Conservation (phyloP, 2,113 vertebrate genomes). For the Mola mola region DNA sequence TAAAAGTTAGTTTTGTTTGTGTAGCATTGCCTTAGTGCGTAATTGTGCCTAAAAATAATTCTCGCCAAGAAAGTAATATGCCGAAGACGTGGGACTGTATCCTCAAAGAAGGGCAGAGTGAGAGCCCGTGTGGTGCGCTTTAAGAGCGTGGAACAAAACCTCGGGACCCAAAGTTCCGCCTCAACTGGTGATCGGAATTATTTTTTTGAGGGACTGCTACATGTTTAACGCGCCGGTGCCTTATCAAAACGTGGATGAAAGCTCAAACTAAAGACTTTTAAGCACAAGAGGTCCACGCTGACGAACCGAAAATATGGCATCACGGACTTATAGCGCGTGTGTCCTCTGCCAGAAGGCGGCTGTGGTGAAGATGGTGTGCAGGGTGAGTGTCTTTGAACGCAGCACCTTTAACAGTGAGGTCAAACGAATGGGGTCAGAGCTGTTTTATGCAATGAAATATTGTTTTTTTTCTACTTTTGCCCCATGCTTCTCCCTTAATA, state of each 20-base stretch:
- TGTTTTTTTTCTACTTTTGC: too few relatives aligned
- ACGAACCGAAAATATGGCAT: conserved; percentile 37
- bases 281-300: neutral
- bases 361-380: conserved; percentile 22
- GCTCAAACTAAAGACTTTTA: neutral
- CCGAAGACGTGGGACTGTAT: neutral
- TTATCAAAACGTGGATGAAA: neutral
- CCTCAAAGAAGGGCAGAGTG: conserved; percentile 4
- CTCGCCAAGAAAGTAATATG: neutral
- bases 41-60: too few relatives aligned
- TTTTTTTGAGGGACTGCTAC: conserved; percentile 62
- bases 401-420: conserved; percentile 34
- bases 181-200: conserved; percentile 59
- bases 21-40: too few relatives aligned
- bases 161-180: conserved; percentile 30
- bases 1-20: too few relatives aligned
- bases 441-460: too few relatives aligned
- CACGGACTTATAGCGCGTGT: conserved; percentile 21
- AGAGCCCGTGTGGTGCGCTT: neutral
- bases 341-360: conserved; percentile 39
- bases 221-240: neutral
- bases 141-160: conserved; percentile 9
- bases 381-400: conserved; percentile 66
- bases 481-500: too few relatives aligned
- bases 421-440: neutral